Evolutionary conservation across 2,888 invertebrate species (phyloP).

Genomic region (Heterodera filipjevi): DNA sequence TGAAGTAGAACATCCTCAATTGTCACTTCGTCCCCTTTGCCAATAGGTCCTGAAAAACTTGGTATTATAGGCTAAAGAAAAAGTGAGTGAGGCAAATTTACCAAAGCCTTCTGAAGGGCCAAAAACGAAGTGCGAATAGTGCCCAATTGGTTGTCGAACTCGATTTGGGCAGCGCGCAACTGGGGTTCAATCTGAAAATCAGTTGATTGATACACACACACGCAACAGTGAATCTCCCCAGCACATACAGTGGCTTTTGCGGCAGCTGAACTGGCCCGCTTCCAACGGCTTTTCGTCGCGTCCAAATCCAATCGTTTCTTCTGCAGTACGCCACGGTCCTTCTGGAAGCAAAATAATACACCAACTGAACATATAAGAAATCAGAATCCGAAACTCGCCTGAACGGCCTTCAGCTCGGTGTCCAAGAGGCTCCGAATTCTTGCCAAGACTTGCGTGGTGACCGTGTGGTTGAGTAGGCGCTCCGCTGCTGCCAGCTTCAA

Average conservation of each 20-base stretch:
- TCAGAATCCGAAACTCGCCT: constrained; percentile 23
- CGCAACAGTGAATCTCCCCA: too few relatives aligned
- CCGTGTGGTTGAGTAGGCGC: constrained; percentile 71
- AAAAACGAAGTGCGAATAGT: constrained; percentile 83
- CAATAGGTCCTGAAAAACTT: too few relatives aligned
- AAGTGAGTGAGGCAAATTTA: too few relatives aligned
- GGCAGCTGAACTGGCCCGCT: constrained; percentile 81
- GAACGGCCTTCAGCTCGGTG: constrained; percentile 66
- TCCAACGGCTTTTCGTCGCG: constrained; percentile 82
- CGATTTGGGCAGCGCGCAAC: constrained; percentile 82
- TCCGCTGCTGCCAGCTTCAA: constrained; percentile 84
- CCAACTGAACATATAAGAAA: background rate
- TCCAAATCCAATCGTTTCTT: constrained; percentile 80
- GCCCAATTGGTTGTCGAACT: constrained; percentile 88
- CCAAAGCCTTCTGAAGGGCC: constrained; percentile 82
- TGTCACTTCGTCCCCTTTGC: too few relatives aligned
- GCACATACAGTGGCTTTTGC: constrained; percentile 77
- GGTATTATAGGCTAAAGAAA: too few relatives aligned
- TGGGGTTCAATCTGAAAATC: constrained; percentile 81
- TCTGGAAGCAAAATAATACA: constrained; percentile 63
- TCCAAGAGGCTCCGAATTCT: constrained; percentile 70
- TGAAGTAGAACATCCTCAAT: too few relatives aligned
- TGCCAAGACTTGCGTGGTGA: constrained; percentile 71
- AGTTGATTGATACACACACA: background rate
- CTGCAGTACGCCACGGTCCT: constrained; percentile 70